A percentile compares a stretch with the other conserved stretches of the same genome.
Evolutionary conservation across 2,797 vertebrate genomes (phyloP).

Genomic region (Bryconaethiops microstoma): DNA sequence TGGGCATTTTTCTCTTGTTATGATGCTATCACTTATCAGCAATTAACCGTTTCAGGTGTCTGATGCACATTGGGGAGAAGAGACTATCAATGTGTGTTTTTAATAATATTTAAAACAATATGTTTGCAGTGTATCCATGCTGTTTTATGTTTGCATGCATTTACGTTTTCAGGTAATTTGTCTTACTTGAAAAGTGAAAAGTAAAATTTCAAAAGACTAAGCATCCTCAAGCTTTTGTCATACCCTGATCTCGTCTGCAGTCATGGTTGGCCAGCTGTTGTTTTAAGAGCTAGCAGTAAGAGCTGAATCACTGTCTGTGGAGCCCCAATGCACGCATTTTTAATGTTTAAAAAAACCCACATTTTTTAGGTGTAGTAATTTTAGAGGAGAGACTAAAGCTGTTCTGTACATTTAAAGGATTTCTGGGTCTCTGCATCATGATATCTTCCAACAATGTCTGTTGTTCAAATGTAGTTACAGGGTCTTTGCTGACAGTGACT

Average conservation of each 20-base stretch:
- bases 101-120: not conserved
- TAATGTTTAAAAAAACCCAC: too few relatives aligned
- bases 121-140: not conserved
- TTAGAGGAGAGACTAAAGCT: too few relatives aligned
- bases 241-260: not conserved
- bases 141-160: not conserved
- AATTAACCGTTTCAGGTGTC: not conserved
- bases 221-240: not conserved
- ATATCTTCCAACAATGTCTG: too few relatives aligned
- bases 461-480: too few relatives aligned
- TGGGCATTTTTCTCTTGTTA: not conserved
- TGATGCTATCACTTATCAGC: not conserved
- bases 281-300: not conserved
- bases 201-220: not conserved
- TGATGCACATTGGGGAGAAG: not conserved
- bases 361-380: too few relatives aligned
- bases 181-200: not conserved
- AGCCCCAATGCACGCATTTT: not conserved
- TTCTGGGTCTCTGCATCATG: too few relatives aligned
- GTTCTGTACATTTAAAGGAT: not conserved
- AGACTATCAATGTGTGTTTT: not conserved
- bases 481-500: not conserved
- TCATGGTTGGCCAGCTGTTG: not conserved
- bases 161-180: not conserved
- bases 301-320: not conserved